phyloP scores from a whole-genome alignment of 2,888 invertebrate genomes.

The Bombyx huttoni region DNA sequence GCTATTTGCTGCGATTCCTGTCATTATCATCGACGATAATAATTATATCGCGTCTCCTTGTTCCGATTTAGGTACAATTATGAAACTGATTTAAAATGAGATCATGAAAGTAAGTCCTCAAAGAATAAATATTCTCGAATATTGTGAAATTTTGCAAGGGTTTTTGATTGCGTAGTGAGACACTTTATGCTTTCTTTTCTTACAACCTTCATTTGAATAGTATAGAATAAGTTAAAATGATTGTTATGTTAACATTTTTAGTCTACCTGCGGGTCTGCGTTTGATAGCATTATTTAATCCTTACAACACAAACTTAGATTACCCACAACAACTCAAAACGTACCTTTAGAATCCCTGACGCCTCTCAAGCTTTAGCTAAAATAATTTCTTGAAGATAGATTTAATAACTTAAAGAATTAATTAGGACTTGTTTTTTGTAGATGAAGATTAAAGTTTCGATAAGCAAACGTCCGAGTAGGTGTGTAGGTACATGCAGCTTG shows the following conservation, averaged over 20 bases:
- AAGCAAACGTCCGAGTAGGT: constrained; percentile 5
- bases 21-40: background rate
- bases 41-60: background rate
- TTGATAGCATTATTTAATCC: background rate
- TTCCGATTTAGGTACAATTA: background rate
- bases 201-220: background rate
- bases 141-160: background rate
- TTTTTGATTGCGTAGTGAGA: background rate
- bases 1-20: background rate
- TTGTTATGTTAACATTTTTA: background rate
- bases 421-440: background rate
- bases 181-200: background rate
- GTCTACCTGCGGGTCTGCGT: background rate
- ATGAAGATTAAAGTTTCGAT: background rate
- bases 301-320: background rate
- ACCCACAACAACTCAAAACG: background rate
- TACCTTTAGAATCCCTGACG: background rate
- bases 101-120: background rate
- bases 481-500: constrained; percentile 45
- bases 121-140: background rate
- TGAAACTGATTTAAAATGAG: background rate
- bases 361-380: background rate
- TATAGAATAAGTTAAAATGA: background rate
- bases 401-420: background rate
- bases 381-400: background rate